Evolutionary conservation across 1,140 invertebrate species (phyloP), one percentile per base, ranked within the genome.

Genomic region (Caenorhabditis latens): DNA sequence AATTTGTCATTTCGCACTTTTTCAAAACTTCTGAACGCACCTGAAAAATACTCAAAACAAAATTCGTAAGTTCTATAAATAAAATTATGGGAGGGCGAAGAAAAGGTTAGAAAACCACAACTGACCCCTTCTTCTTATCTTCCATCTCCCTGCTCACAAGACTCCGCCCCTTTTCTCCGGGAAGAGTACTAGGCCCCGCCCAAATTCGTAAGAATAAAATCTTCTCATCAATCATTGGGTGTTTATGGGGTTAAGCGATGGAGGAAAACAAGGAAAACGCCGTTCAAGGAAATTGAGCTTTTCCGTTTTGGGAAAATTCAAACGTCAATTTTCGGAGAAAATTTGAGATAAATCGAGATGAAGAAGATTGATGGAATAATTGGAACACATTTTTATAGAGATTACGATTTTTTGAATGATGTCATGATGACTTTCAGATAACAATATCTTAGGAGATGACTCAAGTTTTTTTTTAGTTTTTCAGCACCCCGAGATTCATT

Each of bases 211-310:
- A 6, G 13, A 46, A 32, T 32, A 79, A 75, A 79, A 79, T 79
- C 46, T 50, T 79, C 71, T 50, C 71, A 79, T 79, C 71, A 79
- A 79, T 79, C 71, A 79, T 50, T 79, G 7, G 43, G 71, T 43
- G 71, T 48, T 79, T 79, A 79, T 79, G 5, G 67, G 19, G 43
- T n/a, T 8, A 4, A 42, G 6, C n/a, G n/a, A 32, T 32, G 14
- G 24, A 32, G 61, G 9, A 63, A 79, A 79, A 14, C 71, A 79
- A n/a, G 42, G 40, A n/a, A 79, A 50, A 79, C 24, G 40, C 11
- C 63, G n/a, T 19, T 79, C 24, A 5, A 42, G 71, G 40, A 79
- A 79, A 79, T 79, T 79, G 71, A 53, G 46, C 14, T 79, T 79
- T 79, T 79, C 71, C 71, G 71, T 79, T 53, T 53, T 53, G 2